Base-by-base conservation (phyloP, 2,797 vertebrate genomes). In the Neosalanx taihuensis region DNA sequence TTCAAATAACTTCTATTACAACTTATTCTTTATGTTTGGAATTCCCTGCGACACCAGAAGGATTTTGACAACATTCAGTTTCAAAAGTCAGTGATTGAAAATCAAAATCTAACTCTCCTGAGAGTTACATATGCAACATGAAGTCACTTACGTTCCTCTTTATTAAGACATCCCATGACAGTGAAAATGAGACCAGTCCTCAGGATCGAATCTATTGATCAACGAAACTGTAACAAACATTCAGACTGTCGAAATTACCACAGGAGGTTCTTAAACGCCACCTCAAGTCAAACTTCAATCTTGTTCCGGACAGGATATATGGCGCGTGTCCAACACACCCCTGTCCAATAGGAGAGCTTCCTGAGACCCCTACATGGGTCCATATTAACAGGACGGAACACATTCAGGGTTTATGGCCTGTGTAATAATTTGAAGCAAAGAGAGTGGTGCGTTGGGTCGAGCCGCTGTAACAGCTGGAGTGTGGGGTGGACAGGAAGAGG, bases 361-460 rank as follows among this genome's bases (percentile, higher is more conserved):
- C 86, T 78, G 90, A 82, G 85, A 84, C 87, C 86, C 89, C 87
- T 89, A 87, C 85, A 87, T 87, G 87, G 83, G 86, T 79, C 86
- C 89, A 88, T 87, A 89, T 91, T 92, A 92, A 90, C 85, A 90
- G 85, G 85, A 87, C 84, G 80, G 88, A 86, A 88, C 87, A 85
- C 86, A 87, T 85, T 87, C 86, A 73, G 84, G 84, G 90, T 92
- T 92, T 91, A 90, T 90, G 89, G 90, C 76, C 84, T 90, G 87
- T 89, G 86, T 91, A 89, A 90, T 90, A 89, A 91, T 93, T 90
- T 91, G 89, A 90, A 91, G 88, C 86, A 90, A 91, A 92, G 88
- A 90, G 88, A 90, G 87, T 85, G 83, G 88, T 76, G 82, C 87
- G 87, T 89, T 84, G 89, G 87, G 85, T 83, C 83, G 89, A 89